Evolutionary conservation across 1,140 invertebrate genomes (phyloP).

Genomic region (Halictus rubicundus): DNA sequence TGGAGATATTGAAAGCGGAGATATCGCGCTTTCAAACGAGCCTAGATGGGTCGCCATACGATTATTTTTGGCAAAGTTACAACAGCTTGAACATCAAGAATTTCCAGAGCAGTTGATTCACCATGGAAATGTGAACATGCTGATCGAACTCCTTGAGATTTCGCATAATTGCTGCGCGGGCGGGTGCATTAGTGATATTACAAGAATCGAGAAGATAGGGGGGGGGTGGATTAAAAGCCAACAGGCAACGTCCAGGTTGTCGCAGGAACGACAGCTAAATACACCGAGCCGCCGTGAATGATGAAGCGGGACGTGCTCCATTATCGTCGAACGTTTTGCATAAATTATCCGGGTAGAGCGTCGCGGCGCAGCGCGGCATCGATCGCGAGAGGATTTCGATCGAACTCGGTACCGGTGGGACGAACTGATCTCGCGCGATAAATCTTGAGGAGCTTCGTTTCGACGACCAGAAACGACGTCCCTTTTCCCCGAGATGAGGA

Average conservation of each 20-base stretch:
- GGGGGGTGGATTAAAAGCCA: background rate
- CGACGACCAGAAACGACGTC: slow-evolving; percentile 18
- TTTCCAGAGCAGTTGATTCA: too few species aligned
- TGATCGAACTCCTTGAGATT: background rate
- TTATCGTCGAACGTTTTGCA: slow-evolving; percentile 42
- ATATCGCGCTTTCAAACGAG: too few species aligned
- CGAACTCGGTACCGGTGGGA: background rate
- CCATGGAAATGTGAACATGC: too few species aligned
- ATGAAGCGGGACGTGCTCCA: slow-evolving; percentile 7
- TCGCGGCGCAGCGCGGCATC: background rate
- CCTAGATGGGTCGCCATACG: too few species aligned
- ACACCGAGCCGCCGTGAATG: background rate
- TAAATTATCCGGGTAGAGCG: slow-evolving; percentile 36
- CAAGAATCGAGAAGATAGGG: background rate
- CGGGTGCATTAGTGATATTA: background rate
- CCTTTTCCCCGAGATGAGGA: background rate
- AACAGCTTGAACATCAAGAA: too few species aligned
- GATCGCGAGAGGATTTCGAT: background rate
- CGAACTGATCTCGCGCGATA: slow-evolving; percentile 47
- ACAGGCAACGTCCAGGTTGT: slow-evolving; percentile 9
- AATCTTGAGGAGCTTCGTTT: slow-evolving; percentile 44
- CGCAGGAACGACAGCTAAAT: slow-evolving; percentile 14
- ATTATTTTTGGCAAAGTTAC: too few species aligned
- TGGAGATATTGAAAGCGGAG: too few species aligned
- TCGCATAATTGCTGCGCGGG: too few species aligned